Conservation (phyloP, 1,140 invertebrate genomes). For the Hylaeus volcanicus region DNA sequence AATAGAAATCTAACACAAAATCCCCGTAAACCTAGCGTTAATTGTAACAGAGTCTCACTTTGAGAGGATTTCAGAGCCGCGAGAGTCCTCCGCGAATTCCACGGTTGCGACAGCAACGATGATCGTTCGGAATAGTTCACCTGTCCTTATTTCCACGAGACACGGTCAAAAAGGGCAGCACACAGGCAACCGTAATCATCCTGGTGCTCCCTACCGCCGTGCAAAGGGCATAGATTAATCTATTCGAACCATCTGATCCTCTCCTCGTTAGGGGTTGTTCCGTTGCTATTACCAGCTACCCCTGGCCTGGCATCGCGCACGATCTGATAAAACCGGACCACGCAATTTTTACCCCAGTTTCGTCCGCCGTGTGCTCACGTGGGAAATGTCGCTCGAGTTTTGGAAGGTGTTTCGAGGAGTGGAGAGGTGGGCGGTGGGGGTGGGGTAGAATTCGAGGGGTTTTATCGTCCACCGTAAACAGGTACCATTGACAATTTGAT, state of each 20-base stretch:
- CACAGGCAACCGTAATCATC: conserved; percentile 19
- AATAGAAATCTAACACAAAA: too few relatives aligned
- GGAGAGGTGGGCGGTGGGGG: background rate
- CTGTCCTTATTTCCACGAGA: conserved; percentile 32
- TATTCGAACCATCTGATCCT: conserved; percentile 43
- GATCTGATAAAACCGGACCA: conserved; percentile 34
- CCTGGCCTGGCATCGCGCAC: background rate
- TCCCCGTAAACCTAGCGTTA: too few relatives aligned
- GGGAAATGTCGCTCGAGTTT: conserved; percentile 18
- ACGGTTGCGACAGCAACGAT: background rate
- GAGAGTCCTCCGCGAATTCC: background rate
- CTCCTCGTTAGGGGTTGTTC: conserved; percentile 43
- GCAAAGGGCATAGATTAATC: conserved; percentile 36
- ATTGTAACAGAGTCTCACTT: too few relatives aligned
- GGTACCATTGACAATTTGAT: background rate
- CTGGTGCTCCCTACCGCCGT: background rate
- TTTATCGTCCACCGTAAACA: background rate
- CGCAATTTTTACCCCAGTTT: conserved; percentile 41
- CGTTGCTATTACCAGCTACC: conserved; percentile 30
- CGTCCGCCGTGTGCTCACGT: background rate
- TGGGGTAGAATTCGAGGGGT: background rate
- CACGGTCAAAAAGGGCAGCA: conserved; percentile 2
- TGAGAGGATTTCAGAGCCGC: too few relatives aligned
- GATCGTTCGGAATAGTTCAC: conserved; percentile 8
- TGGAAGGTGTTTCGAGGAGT: background rate